These are phyloP conservation scores for Onychomys arenicola DNA, from an alignment of 2,797 vertebrate species.

Conservation along the genomic window DNA sequence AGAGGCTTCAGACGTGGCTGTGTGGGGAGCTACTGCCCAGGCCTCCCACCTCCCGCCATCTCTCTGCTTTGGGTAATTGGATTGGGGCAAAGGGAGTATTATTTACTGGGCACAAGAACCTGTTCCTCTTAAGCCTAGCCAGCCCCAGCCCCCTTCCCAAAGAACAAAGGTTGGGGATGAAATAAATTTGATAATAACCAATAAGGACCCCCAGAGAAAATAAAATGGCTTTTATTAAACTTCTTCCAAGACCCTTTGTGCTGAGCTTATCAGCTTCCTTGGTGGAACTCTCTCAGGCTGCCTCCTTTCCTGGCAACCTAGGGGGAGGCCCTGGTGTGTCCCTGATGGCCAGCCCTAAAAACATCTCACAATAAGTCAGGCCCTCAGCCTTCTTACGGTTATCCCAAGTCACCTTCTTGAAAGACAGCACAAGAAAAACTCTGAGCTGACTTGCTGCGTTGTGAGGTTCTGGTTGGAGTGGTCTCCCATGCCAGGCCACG, in stretches of 20 bases:
- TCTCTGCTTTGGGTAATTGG: conserved; percentile 68
- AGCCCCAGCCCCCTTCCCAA: conserved; percentile 70
- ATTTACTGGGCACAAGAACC: conserved; percentile 44
- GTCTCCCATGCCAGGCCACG: conserved; percentile 87
- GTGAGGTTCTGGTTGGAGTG: not conserved
- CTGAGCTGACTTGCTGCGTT: not conserved
- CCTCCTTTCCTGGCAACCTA: conserved; percentile 77
- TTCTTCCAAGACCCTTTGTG: conserved; percentile 88
- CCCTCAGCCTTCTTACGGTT: conserved; percentile 84
- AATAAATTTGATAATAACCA: conserved; percentile 90
- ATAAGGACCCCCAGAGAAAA: conserved; percentile 89
- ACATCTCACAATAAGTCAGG: conserved; percentile 79
- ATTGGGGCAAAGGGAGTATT: conserved; percentile 69
- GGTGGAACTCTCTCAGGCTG: conserved; percentile 60
- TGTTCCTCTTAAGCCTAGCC: conserved; percentile 17
- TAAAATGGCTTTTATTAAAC: conserved; percentile 90
- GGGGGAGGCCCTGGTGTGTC: not conserved
- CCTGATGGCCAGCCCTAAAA: conserved; percentile 80
- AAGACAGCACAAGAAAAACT: conserved; percentile 79
- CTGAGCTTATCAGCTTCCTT: conserved; percentile 70
- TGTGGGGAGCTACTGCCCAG: not conserved
- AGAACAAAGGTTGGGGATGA: conserved; percentile 89
- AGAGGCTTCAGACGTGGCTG: not conserved
- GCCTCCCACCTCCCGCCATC: not conserved
- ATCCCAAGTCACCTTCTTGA: conserved; percentile 85